These are phyloP conservation scores for Sus cebifrons DNA, from an alignment of 2,797 vertebrate genomes.

Conservation along the genomic window DNA sequence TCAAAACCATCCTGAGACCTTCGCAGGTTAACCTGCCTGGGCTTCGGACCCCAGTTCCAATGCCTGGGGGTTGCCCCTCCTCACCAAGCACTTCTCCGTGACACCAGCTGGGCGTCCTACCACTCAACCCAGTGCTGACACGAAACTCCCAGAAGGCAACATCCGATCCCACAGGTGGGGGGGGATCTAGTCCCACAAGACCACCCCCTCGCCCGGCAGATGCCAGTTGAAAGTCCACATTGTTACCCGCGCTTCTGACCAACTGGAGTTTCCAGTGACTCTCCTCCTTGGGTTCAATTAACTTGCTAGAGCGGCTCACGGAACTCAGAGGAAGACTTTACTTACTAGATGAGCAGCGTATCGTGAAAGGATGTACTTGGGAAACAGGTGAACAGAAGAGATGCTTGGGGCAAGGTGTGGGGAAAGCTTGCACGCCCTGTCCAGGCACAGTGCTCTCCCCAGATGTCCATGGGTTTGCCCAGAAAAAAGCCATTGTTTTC, in stretches of 20 bases:
- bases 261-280: accelerated
- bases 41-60: neutral
- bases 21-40: neutral
- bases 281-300: neutral
- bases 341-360: neutral
- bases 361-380: neutral
- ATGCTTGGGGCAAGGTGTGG: neutral
- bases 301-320: neutral
- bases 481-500: too few species aligned
- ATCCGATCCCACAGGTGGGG: too few species aligned
- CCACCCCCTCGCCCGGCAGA: too few species aligned
- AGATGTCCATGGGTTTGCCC: too few species aligned
- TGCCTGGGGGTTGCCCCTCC: too few species aligned
- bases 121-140: too few species aligned
- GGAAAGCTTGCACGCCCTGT: accelerated
- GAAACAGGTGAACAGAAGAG: too few species aligned
- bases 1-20: neutral
- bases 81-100: neutral
- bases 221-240: accelerated
- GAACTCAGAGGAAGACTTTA: neutral
- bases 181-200: neutral
- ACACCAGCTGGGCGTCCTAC: neutral
- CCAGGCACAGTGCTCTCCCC: accelerated
- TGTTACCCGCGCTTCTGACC: accelerated
- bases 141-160: neutral